A percentile compares a stretch with the other conserved stretches of the same genome.
Conservation (phyloP, 2,797 vertebrate species). For the Eupleurogrammus muticus region DNA sequence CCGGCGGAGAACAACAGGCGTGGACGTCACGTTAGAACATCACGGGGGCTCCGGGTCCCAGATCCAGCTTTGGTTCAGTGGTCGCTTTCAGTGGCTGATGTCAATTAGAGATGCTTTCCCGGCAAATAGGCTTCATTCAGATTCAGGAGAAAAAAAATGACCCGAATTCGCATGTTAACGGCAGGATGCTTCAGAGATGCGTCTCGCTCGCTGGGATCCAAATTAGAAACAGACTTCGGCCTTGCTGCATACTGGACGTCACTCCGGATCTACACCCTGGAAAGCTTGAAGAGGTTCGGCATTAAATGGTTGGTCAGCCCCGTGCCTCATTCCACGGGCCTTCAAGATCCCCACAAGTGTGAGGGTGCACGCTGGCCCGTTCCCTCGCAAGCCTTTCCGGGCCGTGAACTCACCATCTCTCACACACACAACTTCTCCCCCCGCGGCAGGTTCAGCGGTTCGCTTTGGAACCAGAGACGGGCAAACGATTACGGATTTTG, state of each 20-base stretch:
- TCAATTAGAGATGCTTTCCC: conserved; percentile 67
- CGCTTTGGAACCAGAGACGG: no score
- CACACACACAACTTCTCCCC: no score
- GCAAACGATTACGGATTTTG: no score
- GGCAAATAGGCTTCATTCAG: conserved; percentile 58
- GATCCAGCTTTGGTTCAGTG: conserved; percentile 55
- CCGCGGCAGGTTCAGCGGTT: no score
- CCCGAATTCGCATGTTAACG: conserved; percentile 45
- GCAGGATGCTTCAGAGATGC: conserved; percentile 36
- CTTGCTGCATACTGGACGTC: conserved; percentile 47
- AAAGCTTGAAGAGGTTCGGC: conserved; percentile 25
- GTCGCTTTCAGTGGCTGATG: conserved; percentile 63
- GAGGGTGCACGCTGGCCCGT: no score
- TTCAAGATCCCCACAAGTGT: no score
- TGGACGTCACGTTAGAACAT: conserved; percentile 52
- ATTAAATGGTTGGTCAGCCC: conserved; percentile 29
- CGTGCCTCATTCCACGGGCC: no score
- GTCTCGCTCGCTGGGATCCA: conserved; percentile 36
- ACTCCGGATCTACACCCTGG: conserved; percentile 30
- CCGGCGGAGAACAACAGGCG: conserved; percentile 35
- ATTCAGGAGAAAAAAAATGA: conserved; percentile 32
- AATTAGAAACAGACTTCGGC: conserved; percentile 65
- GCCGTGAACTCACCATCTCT: no score
- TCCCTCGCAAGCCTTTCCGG: no score
- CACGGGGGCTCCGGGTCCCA: conserved; percentile 48